Evolutionary conservation across 2,888 invertebrate species (phyloP).

Genomic region (Axea sp.): DNA sequence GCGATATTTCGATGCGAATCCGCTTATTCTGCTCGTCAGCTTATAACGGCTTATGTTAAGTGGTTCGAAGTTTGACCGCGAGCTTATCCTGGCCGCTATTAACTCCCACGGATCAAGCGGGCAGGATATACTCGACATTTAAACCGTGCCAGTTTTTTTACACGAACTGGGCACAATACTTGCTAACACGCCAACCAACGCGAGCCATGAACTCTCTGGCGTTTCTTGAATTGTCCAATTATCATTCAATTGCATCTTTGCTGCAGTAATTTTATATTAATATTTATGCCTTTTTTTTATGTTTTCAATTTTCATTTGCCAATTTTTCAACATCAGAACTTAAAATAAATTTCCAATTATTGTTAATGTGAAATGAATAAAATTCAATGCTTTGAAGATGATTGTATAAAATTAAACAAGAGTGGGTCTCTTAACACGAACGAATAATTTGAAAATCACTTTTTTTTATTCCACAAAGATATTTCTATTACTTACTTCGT

Average conservation of each 20-base stretch:
- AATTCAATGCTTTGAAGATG: too few species aligned
- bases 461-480: too few species aligned
- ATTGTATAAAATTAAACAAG: too few species aligned
- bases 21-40: conserved; percentile 32
- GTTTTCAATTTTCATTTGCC: neutral
- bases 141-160: conserved; percentile 34
- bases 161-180: conserved; percentile 20
- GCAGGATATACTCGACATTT: conserved; percentile 51
- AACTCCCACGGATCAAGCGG: conserved; percentile 57
- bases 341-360: neutral
- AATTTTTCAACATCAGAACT: conserved; percentile 1
- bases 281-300: neutral
- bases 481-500: too few species aligned
- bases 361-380: too few species aligned
- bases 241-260: conserved; percentile 10
- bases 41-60: conserved; percentile 58
- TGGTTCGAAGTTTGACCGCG: conserved; percentile 54
- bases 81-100: conserved; percentile 55
- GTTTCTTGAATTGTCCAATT: conserved; percentile 36
- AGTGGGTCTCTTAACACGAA: too few species aligned
- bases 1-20: conserved; percentile 43
- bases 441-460: too few species aligned
- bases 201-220: conserved; percentile 8
- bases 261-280: conserved; percentile 4
- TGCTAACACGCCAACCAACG: conserved; percentile 35